phyloP scores from a whole-genome alignment of 2,113 vertebrate species.

The Mesoclemmys tuberculata region DNA sequence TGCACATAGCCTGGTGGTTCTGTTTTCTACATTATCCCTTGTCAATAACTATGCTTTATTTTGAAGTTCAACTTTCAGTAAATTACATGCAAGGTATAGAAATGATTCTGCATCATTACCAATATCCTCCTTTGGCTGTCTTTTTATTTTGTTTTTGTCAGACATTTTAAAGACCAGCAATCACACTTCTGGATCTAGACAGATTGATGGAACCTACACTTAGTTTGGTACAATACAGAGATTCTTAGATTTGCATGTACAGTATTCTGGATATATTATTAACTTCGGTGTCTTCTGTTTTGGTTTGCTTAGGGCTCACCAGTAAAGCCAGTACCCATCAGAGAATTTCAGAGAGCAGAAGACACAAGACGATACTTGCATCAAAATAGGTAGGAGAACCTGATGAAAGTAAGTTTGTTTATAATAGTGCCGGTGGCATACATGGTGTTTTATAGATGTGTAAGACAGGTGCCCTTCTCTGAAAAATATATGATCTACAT shows the following conservation, averaged over 20 bases:
- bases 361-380: slow-evolving; percentile 80
- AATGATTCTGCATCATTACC: background rate
- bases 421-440: background rate
- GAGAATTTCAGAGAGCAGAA: slow-evolving; percentile 83
- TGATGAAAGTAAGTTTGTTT: background rate
- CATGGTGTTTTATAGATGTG: background rate
- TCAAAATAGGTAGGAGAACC: slow-evolving; percentile 82
- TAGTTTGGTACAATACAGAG: background rate
- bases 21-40: background rate
- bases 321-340: slow-evolving; percentile 73
- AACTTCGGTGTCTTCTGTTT: background rate
- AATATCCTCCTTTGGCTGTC: background rate
- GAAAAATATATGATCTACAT: too few relatives aligned
- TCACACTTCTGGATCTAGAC: background rate
- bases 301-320: slow-evolving; percentile 82
- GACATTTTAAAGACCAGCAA: background rate
- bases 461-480: background rate
- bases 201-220: background rate
- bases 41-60: background rate
- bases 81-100: background rate
- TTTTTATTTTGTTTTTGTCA: background rate
- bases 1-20: background rate
- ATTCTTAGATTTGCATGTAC: background rate
- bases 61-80: background rate
- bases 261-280: slow-evolving; percentile 4